These are phyloP conservation scores for Poecilia picta DNA, from an alignment of 2,797 vertebrate genomes.

Conservation along the genomic window DNA sequence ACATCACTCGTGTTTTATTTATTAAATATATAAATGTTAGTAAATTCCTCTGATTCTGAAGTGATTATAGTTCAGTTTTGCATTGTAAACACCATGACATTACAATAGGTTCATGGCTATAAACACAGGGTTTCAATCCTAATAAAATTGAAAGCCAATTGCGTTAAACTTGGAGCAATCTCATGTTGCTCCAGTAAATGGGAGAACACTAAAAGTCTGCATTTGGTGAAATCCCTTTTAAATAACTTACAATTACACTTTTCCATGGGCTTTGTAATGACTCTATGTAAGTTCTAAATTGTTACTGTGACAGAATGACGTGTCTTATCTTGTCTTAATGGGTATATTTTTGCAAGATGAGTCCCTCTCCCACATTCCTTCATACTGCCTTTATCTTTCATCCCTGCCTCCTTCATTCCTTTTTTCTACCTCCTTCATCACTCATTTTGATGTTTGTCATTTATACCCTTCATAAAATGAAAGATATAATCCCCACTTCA, in stretches of 20 bases:
- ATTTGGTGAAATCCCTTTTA: neutral
- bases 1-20: neutral
- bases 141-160: no score
- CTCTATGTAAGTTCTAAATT: neutral
- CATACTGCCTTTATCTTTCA: neutral
- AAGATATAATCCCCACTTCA: neutral
- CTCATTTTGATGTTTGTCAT: neutral
- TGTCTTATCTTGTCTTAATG: neutral
- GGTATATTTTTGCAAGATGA: neutral
- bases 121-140: neutral
- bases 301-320: neutral
- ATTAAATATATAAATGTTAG: neutral
- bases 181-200: no score
- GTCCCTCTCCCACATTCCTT: neutral
- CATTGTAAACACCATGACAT: neutral
- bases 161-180: no score
- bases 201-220: neutral
- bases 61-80: neutral
- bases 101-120: neutral
- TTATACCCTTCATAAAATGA: neutral
- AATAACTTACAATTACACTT: neutral
- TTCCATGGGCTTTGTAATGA: neutral
- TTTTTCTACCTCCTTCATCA: neutral
- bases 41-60: neutral
- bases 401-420: neutral